phyloP scores from a whole-genome alignment of 1,140 invertebrate species.

The Anoplolepis gracilipes region DNA sequence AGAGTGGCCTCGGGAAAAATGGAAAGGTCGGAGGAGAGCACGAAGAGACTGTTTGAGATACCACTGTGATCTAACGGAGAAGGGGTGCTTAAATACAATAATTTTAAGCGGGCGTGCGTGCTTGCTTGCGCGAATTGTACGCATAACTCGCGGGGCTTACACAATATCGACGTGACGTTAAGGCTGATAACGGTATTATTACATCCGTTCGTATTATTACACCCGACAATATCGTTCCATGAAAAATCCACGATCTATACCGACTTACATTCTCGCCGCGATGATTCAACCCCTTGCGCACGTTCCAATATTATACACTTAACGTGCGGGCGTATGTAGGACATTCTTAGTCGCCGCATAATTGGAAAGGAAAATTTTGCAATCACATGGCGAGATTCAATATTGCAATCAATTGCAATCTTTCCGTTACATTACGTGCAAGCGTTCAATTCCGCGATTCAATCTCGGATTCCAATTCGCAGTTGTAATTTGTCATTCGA shows the following conservation, averaged over 20 bases:
- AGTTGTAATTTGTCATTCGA: background rate
- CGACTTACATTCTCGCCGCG: background rate
- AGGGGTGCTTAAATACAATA: slow-evolving; percentile 1
- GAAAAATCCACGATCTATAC: background rate
- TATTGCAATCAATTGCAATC: slow-evolving; percentile 39
- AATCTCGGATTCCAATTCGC: slow-evolving; percentile 27
- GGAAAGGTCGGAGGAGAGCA: background rate
- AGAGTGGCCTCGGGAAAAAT: background rate
- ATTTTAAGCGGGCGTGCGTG: background rate
- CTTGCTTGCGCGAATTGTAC: slow-evolving; percentile 1
- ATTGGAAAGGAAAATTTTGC: slow-evolving; percentile 40
- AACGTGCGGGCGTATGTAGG: slow-evolving; percentile 18
- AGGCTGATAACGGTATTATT: slow-evolving; percentile 33
- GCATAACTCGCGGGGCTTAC: slow-evolving; percentile 10
- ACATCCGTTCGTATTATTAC: slow-evolving; percentile 3
- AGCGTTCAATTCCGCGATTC: slow-evolving; percentile 15
- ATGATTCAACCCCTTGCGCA: background rate
- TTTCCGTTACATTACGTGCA: slow-evolving; percentile 15
- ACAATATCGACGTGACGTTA: background rate
- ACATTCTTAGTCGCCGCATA: slow-evolving; percentile 6
- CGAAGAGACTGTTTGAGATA: background rate
- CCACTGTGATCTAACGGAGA: background rate
- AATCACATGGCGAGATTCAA: slow-evolving; percentile 25
- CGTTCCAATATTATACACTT: background rate
- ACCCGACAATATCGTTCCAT: background rate